Evolutionary conservation across 2,888 invertebrate species (phyloP), one percentile per base, ranked within the genome.

Genomic region (Trachelus tabidus): DNA sequence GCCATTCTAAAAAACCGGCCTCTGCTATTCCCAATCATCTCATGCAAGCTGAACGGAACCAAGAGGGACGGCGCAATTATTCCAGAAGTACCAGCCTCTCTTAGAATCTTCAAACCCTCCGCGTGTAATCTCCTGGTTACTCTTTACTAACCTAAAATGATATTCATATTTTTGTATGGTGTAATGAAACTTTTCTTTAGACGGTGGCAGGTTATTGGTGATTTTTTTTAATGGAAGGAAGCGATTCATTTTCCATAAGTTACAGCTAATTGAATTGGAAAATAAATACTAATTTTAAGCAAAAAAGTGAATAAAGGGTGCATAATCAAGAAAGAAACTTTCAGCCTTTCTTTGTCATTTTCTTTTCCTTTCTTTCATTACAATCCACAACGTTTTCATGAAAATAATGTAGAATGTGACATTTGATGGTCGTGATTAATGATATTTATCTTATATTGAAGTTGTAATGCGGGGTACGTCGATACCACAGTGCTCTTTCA

Each of bases 51-150:
- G 71, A 71, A 71, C 71, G 12, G 71, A 71, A 71, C 3, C 71
- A 71, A 71, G 71, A 71, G 71, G 31, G 34, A 71, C 31, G 71
- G 11, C 31, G 12, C 71, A 71, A 71, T 71, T 71, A 71, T 34
- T 31, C 33, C 71, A 23, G 56, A 56, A 56, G 56, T 56, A 56
- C 56, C 56, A 56, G 23, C 9, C 23, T 9, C 56, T 56, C 56
- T 9, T 56, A 9, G 56, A 56, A 56, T 56, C 23, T 56, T 56
- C 56, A 56, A 56, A 56, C 23, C 56, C 56, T 56, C 23, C 6
- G 2, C 56, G 56, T 56, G 23, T 23, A 56, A 56, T 56, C 56
- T 56, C 23, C 9, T 56, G 56, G 56, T 56, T 56, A 56, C 23
- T 23, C 23, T 56, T 56, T 56, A 56, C 56, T 56, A 23, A 23